Conservation (phyloP, 2,888 invertebrate genomes). For the Drosophila trichaetosa region DNA sequence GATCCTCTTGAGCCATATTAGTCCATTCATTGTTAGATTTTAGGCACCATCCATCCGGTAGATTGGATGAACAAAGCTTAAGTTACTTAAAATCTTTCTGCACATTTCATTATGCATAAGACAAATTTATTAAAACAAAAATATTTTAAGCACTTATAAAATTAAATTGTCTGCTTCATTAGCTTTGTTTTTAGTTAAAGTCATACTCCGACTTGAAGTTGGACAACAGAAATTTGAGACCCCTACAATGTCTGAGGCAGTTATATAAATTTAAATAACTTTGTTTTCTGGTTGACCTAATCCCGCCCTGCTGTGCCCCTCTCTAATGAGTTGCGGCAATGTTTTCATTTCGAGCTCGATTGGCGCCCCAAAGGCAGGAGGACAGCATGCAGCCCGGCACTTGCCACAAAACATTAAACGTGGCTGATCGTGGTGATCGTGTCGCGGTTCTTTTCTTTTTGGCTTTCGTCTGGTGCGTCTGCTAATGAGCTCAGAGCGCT, state of each 20-base stretch:
- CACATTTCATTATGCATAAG: not conserved
- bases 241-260: conserved; percentile 33
- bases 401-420: conserved; percentile 14
- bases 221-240: conserved; percentile 15
- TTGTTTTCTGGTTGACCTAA: conserved; percentile 8
- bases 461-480: conserved; percentile 21
- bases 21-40: not conserved
- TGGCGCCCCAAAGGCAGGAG: conserved; percentile 55
- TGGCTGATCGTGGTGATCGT: conserved; percentile 2
- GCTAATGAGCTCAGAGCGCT: conserved; percentile 60
- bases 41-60: not conserved
- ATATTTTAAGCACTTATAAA: not conserved
- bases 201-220: not conserved
- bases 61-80: not conserved
- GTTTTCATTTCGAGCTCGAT: conserved; percentile 58
- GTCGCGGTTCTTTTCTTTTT: conserved; percentile 21
- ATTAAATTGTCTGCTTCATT: not conserved
- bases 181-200: not conserved
- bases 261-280: conserved; percentile 50
- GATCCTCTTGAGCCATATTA: not conserved
- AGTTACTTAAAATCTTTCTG: not conserved
- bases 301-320: conserved; percentile 56
- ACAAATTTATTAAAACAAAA: not conserved
- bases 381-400: conserved; percentile 33
- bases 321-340: conserved; percentile 64